Base-by-base conservation (phyloP, 2,113 vertebrate species). In the Lagopus leucura region DNA sequence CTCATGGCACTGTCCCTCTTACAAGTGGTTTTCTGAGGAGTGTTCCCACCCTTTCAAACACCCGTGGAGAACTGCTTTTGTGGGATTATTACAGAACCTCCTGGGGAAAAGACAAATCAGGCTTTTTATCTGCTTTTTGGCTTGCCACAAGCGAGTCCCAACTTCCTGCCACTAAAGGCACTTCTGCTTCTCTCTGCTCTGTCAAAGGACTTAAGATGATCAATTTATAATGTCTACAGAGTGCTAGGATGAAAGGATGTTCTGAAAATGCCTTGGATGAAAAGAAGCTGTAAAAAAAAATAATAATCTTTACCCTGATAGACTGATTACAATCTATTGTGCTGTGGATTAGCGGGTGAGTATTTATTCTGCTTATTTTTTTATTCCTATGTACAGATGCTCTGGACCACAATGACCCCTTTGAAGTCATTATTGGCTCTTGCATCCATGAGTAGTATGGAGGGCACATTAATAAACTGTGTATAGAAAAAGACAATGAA, bases 271-370 rank as follows among this genome's bases (percentile, higher is more conserved):
- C 48, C 57, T 94, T 42, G 71, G 85, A 92, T 88, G 78, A 86
- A 93, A 97, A 94, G 95, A 89, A 55, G 86, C 67, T 75, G 60
- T 86, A 58, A 88, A 77, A 90, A 82, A 82, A 57, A 32, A 32
- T 43, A 43, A 91, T 86, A 91, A 88, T 94, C 94, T 91, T 96
- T 89, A 95, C 87, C 61, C 72, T 93, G 92, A 88, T 82, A 95
- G 88, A 76, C 91, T 96, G 93, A 96, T 97, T 96, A 94, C 61
- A 84, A 92, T 92, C 92, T 92, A 94, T 96, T 97, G 95, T 97
- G 82, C 25, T 27, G 60, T 15, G 75, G 90, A 93, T 94, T 92
- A 93, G 90, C 74, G 89, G 69, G 81, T 89, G 87, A 94, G 50
- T 81, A 92, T 92, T 81, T 94, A 94, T 93, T 88, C 93, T 42